Conservation (phyloP, 2,797 vertebrate genomes). For the Pangasius sanitwongsei region DNA sequence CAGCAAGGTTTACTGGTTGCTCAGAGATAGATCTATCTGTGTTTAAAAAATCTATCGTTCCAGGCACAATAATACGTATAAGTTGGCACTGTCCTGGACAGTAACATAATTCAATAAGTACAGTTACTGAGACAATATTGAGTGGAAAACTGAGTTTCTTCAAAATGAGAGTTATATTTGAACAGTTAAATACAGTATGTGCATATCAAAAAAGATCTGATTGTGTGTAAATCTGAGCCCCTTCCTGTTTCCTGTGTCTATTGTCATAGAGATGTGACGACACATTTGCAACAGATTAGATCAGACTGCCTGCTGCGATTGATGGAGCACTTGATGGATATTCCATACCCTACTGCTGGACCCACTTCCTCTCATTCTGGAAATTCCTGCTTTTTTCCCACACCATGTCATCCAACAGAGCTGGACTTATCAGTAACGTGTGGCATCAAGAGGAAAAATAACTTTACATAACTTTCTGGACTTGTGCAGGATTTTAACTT, state of each 20-base stretch:
- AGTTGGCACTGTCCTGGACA: neutral
- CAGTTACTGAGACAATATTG: neutral
- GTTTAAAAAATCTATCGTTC: neutral
- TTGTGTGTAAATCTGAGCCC: neutral
- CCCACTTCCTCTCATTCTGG: conserved; percentile 63
- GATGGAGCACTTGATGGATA: conserved; percentile 63
- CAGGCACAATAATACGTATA: neutral
- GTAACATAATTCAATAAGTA: neutral
- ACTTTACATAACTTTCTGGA: neutral
- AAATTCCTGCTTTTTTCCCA: conserved; percentile 57
- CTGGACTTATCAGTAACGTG: conserved; percentile 12
- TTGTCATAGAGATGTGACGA: neutral
- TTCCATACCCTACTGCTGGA: conserved; percentile 65
- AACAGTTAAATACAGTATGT: neutral
- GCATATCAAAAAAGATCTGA: conserved; percentile 1
- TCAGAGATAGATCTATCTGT: neutral
- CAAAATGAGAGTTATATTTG: neutral
- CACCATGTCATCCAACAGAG: conserved; percentile 50
- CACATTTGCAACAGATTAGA: neutral
- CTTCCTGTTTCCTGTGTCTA: conserved; percentile 4
- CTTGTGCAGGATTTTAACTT: conserved; percentile 21
- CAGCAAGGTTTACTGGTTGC: neutral
- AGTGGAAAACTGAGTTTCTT: neutral
- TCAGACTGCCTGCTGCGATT: conserved; percentile 23
- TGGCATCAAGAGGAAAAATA: neutral